Evolutionary conservation across 2,888 invertebrate species (phyloP).

Genomic region (Coenonympha arcania): DNA sequence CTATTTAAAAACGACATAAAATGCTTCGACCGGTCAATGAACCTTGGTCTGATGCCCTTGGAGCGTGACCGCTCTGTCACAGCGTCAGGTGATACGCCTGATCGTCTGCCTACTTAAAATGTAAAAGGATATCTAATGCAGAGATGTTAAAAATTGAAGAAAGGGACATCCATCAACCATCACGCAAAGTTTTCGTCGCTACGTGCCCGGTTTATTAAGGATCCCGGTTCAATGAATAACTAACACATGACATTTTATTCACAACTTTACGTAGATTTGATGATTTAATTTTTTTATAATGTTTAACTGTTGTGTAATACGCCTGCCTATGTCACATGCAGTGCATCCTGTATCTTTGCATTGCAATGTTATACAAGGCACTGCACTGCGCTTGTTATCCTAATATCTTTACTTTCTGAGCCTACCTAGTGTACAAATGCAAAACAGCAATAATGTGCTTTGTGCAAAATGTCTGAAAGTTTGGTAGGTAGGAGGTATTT

Average conservation of each 20-base stretch:
- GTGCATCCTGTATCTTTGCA: too few relatives aligned
- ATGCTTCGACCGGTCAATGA: not conserved
- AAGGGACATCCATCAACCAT: constrained; percentile 33
- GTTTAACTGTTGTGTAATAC: too few relatives aligned
- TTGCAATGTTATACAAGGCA: too few relatives aligned
- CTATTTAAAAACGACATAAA: not conserved
- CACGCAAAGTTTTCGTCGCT: constrained; percentile 48
- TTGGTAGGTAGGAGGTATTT: too few relatives aligned
- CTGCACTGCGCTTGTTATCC: too few relatives aligned
- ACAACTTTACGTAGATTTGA: too few relatives aligned
- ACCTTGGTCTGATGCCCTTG: not conserved
- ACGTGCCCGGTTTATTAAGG: constrained; percentile 4
- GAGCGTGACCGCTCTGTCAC: not conserved
- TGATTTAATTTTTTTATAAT: too few relatives aligned
- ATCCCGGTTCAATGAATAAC: not conserved
- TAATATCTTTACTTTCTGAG: too few relatives aligned
- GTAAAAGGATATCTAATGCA: constrained; percentile 5
- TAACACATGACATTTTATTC: not conserved
- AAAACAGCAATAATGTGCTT: too few relatives aligned
- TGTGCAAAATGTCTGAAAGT: too few relatives aligned
- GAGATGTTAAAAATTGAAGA: constrained; percentile 1
- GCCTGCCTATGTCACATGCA: too few relatives aligned
- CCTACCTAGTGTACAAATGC: too few relatives aligned
- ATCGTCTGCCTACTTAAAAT: constrained; percentile 9
- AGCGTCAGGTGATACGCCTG: not conserved